phyloP scores from a whole-genome alignment of 2,797 vertebrate genomes.

The Sebastiscus albofasciatus region DNA sequence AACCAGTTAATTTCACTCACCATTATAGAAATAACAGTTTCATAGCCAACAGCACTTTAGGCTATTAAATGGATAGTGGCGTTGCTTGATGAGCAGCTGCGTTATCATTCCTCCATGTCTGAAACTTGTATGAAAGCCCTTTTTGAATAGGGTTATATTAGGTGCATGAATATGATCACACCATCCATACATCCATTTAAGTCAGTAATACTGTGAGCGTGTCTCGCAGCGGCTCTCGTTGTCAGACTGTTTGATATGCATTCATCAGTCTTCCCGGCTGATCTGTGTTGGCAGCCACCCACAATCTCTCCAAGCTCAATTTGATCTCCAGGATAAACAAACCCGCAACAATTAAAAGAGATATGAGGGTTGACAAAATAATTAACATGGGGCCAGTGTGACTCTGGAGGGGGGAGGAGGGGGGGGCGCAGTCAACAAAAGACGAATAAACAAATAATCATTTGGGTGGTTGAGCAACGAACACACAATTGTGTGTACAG shows the following conservation, averaged over 20 bases:
- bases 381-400: constrained; percentile 75
- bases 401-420: constrained; percentile 33
- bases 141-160: constrained; percentile 17
- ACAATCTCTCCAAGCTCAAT: constrained; percentile 74
- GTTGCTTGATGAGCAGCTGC: constrained; percentile 31
- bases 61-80: constrained; percentile 44
- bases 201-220: constrained; percentile 21
- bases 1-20: constrained; percentile 38
- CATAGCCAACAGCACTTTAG: constrained; percentile 40
- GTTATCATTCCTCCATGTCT: constrained; percentile 35
- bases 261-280: constrained; percentile 67
- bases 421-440: constrained; percentile 62
- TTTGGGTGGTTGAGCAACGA: constrained; percentile 70
- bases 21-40: constrained; percentile 50
- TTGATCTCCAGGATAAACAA: constrained; percentile 78
- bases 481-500: constrained; percentile 57
- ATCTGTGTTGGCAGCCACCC: constrained; percentile 66
- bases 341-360: constrained; percentile 78
- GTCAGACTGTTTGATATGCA: constrained; percentile 63
- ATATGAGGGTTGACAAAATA: constrained; percentile 81
- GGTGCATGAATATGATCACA: constrained; percentile 15
- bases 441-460: constrained; percentile 75
- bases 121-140: constrained; percentile 32
- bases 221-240: constrained; percentile 17
- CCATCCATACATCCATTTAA: constrained; percentile 48